Conservation (phyloP, 1,140 invertebrate genomes). For the Anastrepha ludens region DNA sequence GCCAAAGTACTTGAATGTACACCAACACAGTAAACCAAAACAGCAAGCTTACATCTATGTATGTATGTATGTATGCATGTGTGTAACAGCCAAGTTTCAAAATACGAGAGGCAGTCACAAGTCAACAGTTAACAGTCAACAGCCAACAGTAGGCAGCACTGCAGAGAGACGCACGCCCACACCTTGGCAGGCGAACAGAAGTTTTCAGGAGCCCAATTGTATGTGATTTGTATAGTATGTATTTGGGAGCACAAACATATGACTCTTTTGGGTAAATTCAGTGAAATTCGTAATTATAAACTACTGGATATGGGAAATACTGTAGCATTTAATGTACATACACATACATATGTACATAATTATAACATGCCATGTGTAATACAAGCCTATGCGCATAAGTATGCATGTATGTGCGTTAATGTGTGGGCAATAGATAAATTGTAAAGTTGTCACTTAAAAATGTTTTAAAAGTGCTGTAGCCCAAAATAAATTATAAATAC, state of each 20-base stretch:
- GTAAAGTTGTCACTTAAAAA: constrained; percentile 29
- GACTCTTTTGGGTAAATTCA: not conserved
- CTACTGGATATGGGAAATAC: not conserved
- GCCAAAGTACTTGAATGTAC: constrained; percentile 33
- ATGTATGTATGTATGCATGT: no score
- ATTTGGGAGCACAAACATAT: not conserved
- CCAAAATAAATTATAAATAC: constrained; percentile 5
- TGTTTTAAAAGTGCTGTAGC: not conserved
- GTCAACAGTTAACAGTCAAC: not conserved
- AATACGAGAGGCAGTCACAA: constrained; percentile 36
- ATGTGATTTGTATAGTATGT: not conserved
- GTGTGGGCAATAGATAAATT: constrained; percentile 35
- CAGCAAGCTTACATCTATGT: not conserved
- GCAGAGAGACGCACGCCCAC: constrained; percentile 8
- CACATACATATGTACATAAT: not conserved
- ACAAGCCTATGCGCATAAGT: not conserved
- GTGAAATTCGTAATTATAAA: constrained; percentile 3
- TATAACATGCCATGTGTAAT: not conserved
- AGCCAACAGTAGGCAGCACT: not conserved
- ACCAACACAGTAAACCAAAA: constrained; percentile 35
- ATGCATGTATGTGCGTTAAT: no score
- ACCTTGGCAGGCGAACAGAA: not conserved
- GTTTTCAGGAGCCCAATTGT: constrained; percentile 27
- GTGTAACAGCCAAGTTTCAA: not conserved
- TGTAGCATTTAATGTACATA: no score